Evolutionary conservation across 1,140 invertebrate species (phyloP).

Genomic region (Parasteatoda tepidariorum): DNA sequence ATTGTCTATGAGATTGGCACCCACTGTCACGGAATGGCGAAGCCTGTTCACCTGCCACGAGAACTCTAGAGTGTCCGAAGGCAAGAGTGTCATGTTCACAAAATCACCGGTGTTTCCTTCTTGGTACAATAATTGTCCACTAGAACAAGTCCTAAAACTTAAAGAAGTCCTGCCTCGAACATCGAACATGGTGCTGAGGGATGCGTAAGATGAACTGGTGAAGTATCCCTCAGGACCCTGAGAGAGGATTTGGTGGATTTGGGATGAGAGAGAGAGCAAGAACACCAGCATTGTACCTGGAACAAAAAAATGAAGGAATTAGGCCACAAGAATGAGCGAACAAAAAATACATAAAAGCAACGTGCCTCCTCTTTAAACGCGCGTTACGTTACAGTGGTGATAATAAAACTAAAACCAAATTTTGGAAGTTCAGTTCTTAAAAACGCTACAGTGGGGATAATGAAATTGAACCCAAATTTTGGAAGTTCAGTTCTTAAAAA

Average conservation of each 20-base stretch:
- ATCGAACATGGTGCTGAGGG: constrained; percentile 41
- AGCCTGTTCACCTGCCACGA: constrained; percentile 21
- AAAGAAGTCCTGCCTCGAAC: constrained; percentile 53
- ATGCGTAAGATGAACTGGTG: constrained; percentile 13
- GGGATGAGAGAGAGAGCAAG: neutral
- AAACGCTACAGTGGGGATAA: too few relatives aligned
- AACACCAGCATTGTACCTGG: constrained; percentile 35
- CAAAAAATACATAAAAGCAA: neutral
- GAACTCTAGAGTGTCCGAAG: constrained; percentile 49
- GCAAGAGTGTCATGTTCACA: constrained; percentile 47
- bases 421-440: too few relatives aligned
- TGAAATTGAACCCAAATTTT: too few relatives aligned
- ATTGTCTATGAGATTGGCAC: constrained; percentile 57
- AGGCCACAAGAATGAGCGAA: neutral
- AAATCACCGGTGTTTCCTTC: constrained; percentile 59
- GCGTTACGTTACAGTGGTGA: too few relatives aligned
- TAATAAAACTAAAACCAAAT: too few relatives aligned
- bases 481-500: too few relatives aligned
- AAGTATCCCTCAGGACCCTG: constrained; percentile 44
- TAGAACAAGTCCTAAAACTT: constrained; percentile 64
- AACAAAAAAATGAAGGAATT: constrained; percentile 16
- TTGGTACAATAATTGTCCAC: constrained; percentile 61
- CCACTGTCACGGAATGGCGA: neutral
- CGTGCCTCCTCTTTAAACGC: neutral
- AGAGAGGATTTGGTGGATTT: neutral